These are phyloP conservation scores for Eidolon dupreanum DNA, from an alignment of 2,797 vertebrate species.

Conservation along the genomic window DNA sequence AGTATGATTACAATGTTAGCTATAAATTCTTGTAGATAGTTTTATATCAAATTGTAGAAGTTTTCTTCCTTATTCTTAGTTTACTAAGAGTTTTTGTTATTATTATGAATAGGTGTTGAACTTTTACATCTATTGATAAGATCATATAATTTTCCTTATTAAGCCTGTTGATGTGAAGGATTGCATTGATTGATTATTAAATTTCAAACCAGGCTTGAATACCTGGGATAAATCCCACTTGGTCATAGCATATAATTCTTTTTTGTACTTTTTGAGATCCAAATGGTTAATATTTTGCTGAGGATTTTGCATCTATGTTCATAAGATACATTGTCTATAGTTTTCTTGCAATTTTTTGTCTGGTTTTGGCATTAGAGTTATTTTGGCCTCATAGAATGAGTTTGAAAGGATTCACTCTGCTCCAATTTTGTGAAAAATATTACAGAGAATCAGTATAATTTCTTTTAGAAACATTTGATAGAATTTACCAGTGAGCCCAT, in stretches of 20 bases:
- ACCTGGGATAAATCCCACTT: background rate
- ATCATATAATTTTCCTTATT: background rate
- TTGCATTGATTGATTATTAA: background rate
- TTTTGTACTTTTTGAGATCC: background rate
- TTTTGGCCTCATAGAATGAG: background rate
- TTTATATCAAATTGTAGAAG: background rate
- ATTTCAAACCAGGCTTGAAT: background rate
- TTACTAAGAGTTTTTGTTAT: background rate
- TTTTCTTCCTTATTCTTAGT: background rate
- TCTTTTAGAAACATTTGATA: background rate
- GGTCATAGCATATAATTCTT: background rate
- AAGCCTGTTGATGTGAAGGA: background rate
- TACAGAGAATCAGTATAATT: background rate
- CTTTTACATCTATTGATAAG: background rate
- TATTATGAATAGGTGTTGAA: background rate
- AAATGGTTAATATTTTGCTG: background rate
- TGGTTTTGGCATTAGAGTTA: background rate
- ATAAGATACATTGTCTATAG: background rate
- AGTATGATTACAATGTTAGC: background rate
- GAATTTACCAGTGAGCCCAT: background rate
- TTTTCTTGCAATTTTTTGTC: background rate
- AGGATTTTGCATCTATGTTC: background rate
- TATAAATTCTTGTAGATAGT: background rate
- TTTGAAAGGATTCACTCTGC: background rate
- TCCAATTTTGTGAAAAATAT: background rate